phyloP scores from a whole-genome alignment of 1,140 invertebrate genomes.

The Diplogasteroides magnus region DNA sequence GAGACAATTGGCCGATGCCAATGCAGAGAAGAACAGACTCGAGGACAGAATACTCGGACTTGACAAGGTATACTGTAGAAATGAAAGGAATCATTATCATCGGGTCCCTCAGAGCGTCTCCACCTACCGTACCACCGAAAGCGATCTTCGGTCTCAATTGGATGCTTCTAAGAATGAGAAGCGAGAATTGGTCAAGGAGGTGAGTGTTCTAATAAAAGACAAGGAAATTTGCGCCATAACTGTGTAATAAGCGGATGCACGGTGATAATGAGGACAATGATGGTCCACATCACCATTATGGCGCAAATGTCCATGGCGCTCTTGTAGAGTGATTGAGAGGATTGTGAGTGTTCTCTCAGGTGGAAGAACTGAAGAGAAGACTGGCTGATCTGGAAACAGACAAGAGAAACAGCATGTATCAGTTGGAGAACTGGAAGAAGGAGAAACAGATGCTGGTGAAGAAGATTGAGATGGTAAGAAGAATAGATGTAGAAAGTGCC shows the following conservation, averaged over 20 bases:
- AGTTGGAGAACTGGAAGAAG: slow-evolving; percentile 49
- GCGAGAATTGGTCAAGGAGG: slow-evolving; percentile 39
- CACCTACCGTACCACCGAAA: slow-evolving; percentile 42
- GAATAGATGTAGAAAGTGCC: neutral
- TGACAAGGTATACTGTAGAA: slow-evolving; percentile 47
- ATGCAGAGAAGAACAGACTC: slow-evolving; percentile 46
- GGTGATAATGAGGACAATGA: neutral
- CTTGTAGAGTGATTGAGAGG: too few species aligned
- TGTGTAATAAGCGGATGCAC: too few species aligned
- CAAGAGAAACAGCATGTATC: slow-evolving; percentile 21
- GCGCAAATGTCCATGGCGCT: too few species aligned
- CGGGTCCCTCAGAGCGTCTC: slow-evolving; percentile 34
- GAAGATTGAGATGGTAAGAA: slow-evolving; percentile 51
- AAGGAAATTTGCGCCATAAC: too few species aligned
- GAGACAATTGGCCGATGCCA: slow-evolving; percentile 48
- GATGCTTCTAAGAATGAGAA: slow-evolving; percentile 53
- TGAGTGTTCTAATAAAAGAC: too few species aligned
- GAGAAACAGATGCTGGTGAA: slow-evolving; percentile 48
- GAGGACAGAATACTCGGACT: slow-evolving; percentile 48
- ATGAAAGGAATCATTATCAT: neutral
- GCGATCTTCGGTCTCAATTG: slow-evolving; percentile 45
- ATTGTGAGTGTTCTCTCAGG: neutral
- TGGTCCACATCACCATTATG: too few species aligned
- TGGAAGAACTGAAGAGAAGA: slow-evolving; percentile 41
- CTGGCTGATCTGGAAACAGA: slow-evolving; percentile 43